Conservation (phyloP, 2,113 vertebrate species). For the Odontesthes bonariensis region DNA sequence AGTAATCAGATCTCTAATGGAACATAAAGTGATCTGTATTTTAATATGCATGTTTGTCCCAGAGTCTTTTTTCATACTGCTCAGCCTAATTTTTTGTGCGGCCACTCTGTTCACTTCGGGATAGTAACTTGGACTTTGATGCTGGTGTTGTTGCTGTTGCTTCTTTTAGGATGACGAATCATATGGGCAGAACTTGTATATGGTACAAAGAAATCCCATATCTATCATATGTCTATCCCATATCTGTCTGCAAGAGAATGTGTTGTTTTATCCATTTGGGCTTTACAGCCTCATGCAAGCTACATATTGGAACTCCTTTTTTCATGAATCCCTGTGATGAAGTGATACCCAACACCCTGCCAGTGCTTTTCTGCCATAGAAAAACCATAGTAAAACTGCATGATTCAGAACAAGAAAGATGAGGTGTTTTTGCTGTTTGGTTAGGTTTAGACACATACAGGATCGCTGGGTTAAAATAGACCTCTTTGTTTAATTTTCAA, state of each 20-base stretch:
- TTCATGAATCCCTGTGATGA: neutral
- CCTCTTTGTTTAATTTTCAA: no score
- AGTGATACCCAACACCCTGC: neutral
- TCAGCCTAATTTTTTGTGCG: neutral
- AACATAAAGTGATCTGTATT: neutral
- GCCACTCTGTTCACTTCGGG: neutral
- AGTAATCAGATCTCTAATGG: conserved; percentile 6
- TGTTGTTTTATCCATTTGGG: neutral
- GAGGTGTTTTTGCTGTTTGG: neutral
- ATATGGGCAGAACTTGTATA: neutral
- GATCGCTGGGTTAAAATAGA: no score
- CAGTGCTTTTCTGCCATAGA: no score
- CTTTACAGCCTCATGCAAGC: neutral
- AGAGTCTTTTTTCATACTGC: no score
- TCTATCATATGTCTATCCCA: neutral
- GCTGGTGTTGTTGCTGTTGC: neutral
- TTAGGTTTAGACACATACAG: neutral
- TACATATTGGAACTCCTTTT: no score
- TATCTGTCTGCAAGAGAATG: neutral
- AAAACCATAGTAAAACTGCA: neutral
- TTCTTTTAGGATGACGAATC: neutral
- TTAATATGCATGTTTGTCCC: neutral
- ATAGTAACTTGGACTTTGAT: neutral
- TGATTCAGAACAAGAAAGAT: neutral
- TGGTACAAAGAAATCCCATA: neutral